Evolutionary conservation across 1,140 invertebrate species (phyloP).

Genomic region (Bombus vancouverensis): DNA sequence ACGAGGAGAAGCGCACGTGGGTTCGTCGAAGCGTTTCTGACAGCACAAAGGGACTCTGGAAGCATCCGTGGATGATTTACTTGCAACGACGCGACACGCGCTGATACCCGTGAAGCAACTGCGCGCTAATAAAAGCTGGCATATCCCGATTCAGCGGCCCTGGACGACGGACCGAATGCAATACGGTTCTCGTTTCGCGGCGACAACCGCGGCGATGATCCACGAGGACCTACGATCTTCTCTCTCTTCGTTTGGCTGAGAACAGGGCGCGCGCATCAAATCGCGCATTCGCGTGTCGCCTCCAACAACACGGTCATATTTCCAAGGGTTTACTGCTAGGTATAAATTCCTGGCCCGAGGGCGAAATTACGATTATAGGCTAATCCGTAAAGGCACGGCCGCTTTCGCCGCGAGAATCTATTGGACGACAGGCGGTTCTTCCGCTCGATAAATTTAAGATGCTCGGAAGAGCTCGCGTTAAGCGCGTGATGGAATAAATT

Average conservation of each 20-base stretch:
- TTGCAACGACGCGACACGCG: conserved; percentile 12
- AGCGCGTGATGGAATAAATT: neutral
- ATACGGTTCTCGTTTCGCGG: neutral
- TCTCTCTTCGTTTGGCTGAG: neutral
- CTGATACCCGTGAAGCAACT: conserved; percentile 46
- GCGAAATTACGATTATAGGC: conserved; percentile 45
- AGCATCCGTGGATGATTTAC: conserved; percentile 63
- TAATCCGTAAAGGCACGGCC: conserved; percentile 13
- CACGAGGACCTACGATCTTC: neutral
- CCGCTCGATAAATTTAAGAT: conserved; percentile 25
- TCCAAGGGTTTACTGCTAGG: conserved; percentile 12
- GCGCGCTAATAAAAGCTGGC: conserved; percentile 54
- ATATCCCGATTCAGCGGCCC: conserved; percentile 8
- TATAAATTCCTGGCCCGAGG: conserved; percentile 22
- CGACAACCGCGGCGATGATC: neutral
- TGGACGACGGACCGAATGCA: too few species aligned
- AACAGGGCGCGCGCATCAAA: neutral
- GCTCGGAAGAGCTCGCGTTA: neutral
- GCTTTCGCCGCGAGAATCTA: neutral
- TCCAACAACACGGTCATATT: conserved; percentile 4
- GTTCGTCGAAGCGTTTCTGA: conserved; percentile 44
- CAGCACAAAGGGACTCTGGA: conserved; percentile 49
- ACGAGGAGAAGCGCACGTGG: neutral
- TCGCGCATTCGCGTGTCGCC: conserved; percentile 22
- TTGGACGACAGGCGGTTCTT: neutral